Conservation (phyloP, 2,113 vertebrate species). For the Saguinus imperator region DNA sequence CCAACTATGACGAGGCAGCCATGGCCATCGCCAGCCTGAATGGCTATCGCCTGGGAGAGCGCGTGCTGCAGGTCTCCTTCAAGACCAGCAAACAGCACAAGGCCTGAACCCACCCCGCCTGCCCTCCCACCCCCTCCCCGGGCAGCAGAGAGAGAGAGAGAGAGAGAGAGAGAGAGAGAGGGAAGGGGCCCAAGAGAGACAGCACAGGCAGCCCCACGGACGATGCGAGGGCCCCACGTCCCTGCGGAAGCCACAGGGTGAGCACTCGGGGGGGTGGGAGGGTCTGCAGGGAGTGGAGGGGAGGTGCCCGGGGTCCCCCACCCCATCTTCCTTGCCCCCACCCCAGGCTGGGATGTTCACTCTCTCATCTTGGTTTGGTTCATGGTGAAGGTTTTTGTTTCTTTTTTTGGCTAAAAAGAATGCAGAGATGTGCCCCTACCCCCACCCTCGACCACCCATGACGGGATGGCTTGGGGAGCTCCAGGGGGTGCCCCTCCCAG, state of each 20-base stretch:
- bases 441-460: constrained; percentile 15
- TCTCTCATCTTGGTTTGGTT: constrained; percentile 74
- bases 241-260: constrained; percentile 65
- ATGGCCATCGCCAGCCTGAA: constrained; percentile 98
- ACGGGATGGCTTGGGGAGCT: neutral
- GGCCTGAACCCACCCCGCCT: constrained; percentile 85
- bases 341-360: constrained; percentile 53
- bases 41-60: constrained; percentile 95
- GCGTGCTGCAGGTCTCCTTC: constrained; percentile 98
- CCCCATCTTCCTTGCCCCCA: neutral
- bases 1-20: constrained; percentile 98
- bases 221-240: constrained; percentile 5
- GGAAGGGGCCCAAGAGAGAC: constrained; percentile 55
- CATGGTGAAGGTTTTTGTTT: constrained; percentile 74
- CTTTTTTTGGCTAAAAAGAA: constrained; percentile 73
- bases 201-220: constrained; percentile 63
- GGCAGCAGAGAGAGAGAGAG: constrained; percentile 74
- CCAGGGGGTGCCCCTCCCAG: neutral
- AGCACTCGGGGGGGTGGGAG: constrained; percentile 32
- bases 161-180: constrained; percentile 26
- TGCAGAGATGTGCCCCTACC: constrained; percentile 49
- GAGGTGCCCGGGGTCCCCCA: constrained; percentile 26
- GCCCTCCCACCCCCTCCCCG: constrained; percentile 56
- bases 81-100: constrained; percentile 99
- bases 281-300: constrained; percentile 43